Evolutionary conservation across 1,140 invertebrate genomes (phyloP), one percentile per base, ranked within the genome.

Genomic region (Theocolax elegans): DNA sequence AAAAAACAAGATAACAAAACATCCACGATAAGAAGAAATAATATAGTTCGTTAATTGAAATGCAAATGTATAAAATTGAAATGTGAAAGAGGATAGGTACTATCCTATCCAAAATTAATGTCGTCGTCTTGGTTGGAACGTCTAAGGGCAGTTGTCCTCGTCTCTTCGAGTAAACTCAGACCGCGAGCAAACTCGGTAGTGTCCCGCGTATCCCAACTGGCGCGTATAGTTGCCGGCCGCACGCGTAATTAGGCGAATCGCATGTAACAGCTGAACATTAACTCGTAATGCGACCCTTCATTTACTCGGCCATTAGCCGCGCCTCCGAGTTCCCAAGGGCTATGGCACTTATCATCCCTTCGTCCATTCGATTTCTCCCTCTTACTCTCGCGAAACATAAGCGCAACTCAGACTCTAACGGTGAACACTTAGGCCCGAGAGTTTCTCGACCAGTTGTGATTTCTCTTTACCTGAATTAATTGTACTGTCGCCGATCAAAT

Each of bases 221-320:
- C 25, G 74, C 76, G 77, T 74, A 68, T 77, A 78, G 66, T 81
- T 82, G 76, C 65, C 42, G 64, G 54, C 21, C 54, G 19, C 54
- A 51, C 44, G 65, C 75, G 80, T 82, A 84, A 86, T 86, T 85
- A 85, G 80, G 75, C 76, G 81, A 86, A 85, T 85, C 80, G 77
- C 84, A 83, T 82, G 83, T 85, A 86, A 85, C 83, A 86, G 84
- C 83, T 83, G 83, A 83, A 80, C 83, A 83, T 85, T 86, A 84
- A 83, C 83, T 83, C 80, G 80, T 81, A 85, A 84, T 84, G 83
- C 77, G 80, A 85, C 82, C 83, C 84, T 85, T 85, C 84, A 84
- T 85, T 85, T 85, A 85, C 81, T 84, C 81, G 81, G 75, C 76
- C 81, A 81, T 85, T 85, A 83, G 79, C 78, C 80, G 29, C 23